Base-by-base conservation (phyloP, 2,797 vertebrate species). In the Poecilia velifera region DNA sequence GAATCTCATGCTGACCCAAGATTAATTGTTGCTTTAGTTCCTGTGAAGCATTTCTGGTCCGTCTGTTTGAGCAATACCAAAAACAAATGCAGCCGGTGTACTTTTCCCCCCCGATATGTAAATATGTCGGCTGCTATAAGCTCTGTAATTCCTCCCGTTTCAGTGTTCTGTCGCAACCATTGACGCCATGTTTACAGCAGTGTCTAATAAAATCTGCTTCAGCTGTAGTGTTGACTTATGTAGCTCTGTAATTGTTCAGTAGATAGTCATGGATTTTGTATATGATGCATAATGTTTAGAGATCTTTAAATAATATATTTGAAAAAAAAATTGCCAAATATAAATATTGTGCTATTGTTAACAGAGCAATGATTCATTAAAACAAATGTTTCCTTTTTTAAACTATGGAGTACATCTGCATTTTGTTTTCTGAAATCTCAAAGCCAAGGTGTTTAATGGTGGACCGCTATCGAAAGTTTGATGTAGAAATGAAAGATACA, bases 221-320 rank as follows among this genome's bases (percentile, higher is more conserved):
- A 31, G 25, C 68, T 46, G 16, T 43, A 70, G 20, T 41, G 36
- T 8, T 68, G 36, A 68, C 22, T 70, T 43, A n/a, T 45, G 43
- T 46, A 16, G n/a, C 25, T 71, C 22, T 72, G 25, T 45, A 45
- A 45, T n/a, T 46, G n/a, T 45, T 46, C 2, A 28, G 1, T 72
- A 14, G 41, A 28, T 71, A 7, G 25, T 72, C n/a, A 31, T 71
- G 68, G 68, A 31, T 72, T 72, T 72, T 72, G 13, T 28, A 18
- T 71, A 3, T 31, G 25, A 46, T 28, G 43, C 43, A 72, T 46
- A 71, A 45, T 16, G 12, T 72, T 16, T 8, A 72, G 68, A 72
- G 43, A 18, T 28, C 6, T 72, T 28, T 46, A 31, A 71, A 46
- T 71, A 28, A 72, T 72, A 72, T 72, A 72, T 72, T 28, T 46